Evolutionary conservation across 2,888 invertebrate genomes (phyloP).

Genomic region (Latrodectus elegans): DNA sequence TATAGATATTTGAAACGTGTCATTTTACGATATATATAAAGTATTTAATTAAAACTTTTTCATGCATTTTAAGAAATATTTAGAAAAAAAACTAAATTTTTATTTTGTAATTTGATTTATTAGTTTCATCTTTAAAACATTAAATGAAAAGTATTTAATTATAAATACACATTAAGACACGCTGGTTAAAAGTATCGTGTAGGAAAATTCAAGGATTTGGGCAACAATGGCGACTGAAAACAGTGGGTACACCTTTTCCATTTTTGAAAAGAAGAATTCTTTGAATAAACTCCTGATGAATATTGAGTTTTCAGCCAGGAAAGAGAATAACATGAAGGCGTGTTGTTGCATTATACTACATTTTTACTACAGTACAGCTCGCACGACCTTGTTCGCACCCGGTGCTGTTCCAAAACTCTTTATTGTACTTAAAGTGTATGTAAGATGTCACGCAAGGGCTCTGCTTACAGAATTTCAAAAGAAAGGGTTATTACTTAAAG

Average conservation of each 20-base stretch:
- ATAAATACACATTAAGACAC: no score
- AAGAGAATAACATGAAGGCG: constrained; percentile 55
- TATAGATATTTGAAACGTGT: no score
- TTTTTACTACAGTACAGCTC: constrained; percentile 46
- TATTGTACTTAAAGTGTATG: constrained; percentile 40
- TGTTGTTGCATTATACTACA: constrained; percentile 43
- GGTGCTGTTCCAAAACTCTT: constrained; percentile 45
- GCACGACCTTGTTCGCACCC: constrained; percentile 54
- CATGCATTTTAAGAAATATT: no score
- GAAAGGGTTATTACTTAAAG: constrained; percentile 46
- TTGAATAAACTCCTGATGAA: constrained; percentile 37
- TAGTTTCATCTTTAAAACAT: no score
- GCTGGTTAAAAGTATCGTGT: no score
- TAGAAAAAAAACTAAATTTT: no score
- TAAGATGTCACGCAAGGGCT: constrained; percentile 43
- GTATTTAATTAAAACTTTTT: no score
- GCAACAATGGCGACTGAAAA: constrained; percentile 30
- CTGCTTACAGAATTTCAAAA: constrained; percentile 47
- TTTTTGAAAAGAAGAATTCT: not conserved
- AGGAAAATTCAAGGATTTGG: not conserved
- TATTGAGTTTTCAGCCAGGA: constrained; percentile 65
- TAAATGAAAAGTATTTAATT: no score
- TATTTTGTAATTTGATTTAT: no score
- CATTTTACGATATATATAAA: no score
- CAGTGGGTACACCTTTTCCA: not conserved